These are phyloP conservation scores for Leptogaster cylindrica DNA, from an alignment of 2,888 invertebrate species.

Conservation along the genomic window DNA sequence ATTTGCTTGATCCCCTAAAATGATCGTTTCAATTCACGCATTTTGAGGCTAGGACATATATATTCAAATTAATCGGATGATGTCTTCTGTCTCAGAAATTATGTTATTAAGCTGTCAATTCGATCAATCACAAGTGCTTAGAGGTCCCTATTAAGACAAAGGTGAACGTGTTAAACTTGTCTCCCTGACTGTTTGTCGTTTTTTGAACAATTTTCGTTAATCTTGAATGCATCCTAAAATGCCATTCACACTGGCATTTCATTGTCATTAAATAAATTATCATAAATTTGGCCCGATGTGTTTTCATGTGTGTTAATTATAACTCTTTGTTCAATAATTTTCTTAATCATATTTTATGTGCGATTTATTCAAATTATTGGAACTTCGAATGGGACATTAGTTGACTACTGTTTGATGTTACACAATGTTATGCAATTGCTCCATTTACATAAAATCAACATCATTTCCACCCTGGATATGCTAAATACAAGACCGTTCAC, in stretches of 20 bases:
- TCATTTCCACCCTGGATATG: neutral
- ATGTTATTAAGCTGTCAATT: conserved; percentile 46
- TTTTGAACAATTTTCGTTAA: neutral
- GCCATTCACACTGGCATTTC: neutral
- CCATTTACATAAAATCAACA: conserved; percentile 16
- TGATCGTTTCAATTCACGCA: conserved; percentile 41
- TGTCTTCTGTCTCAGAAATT: conserved; percentile 44
- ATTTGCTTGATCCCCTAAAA: conserved; percentile 42
- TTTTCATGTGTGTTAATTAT: conserved; percentile 32
- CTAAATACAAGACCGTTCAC: conserved; percentile 1
- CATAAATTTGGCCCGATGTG: conserved; percentile 12
- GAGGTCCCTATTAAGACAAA: conserved; percentile 23
- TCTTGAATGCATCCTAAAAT: neutral
- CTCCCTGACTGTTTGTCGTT: neutral
- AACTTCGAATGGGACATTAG: neutral
- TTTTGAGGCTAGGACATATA: conserved; percentile 42
- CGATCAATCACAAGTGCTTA: conserved; percentile 42
- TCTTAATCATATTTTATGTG: conserved; percentile 36
- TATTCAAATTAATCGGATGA: conserved; percentile 47
- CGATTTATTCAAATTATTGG: conserved; percentile 9
- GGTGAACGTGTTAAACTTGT: neutral
- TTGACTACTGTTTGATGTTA: conserved; percentile 26
- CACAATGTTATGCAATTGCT: conserved; percentile 18
- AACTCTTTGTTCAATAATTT: conserved; percentile 31
- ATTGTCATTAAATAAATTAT: neutral